Conservation (phyloP, 1,140 invertebrate genomes). For the Triops longicaudatus region DNA sequence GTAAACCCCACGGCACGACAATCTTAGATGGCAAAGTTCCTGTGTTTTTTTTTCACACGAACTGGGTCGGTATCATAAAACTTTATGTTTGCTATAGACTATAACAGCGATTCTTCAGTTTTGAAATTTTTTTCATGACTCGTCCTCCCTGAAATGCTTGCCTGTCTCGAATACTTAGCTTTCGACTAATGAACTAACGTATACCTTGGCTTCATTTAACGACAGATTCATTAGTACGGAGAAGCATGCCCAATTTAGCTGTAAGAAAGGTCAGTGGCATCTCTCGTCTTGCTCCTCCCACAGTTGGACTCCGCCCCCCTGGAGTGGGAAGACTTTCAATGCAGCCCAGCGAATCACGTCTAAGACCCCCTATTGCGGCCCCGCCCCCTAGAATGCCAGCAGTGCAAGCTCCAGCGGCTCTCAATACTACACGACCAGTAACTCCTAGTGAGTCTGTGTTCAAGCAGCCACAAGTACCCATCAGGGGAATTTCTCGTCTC, state of each 20-base stretch:
- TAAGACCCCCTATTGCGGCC: background rate
- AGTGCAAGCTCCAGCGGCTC: background rate
- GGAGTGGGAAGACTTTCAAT: background rate
- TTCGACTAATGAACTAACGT: background rate
- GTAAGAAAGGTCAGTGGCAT: background rate
- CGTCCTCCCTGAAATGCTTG: background rate
- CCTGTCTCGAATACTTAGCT: background rate
- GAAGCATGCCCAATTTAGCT: conserved; percentile 11
- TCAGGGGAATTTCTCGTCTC: background rate
- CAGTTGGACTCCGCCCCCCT: background rate
- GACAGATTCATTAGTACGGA: background rate
- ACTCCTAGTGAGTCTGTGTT: background rate
- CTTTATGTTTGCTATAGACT: too few species aligned
- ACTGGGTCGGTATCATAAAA: too few species aligned
- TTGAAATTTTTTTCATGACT: too few species aligned
- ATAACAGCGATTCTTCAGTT: too few species aligned
- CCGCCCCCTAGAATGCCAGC: background rate
- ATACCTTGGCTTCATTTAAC: background rate
- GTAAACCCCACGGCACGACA: too few species aligned
- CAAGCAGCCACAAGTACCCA: background rate
- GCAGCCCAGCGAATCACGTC: background rate
- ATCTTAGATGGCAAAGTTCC: too few species aligned
- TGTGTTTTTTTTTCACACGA: too few species aligned
- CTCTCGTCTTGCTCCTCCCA: background rate
- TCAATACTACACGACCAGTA: background rate